Conservation (phyloP, 2,797 vertebrate species). For the Rhyacichthys aspro region DNA sequence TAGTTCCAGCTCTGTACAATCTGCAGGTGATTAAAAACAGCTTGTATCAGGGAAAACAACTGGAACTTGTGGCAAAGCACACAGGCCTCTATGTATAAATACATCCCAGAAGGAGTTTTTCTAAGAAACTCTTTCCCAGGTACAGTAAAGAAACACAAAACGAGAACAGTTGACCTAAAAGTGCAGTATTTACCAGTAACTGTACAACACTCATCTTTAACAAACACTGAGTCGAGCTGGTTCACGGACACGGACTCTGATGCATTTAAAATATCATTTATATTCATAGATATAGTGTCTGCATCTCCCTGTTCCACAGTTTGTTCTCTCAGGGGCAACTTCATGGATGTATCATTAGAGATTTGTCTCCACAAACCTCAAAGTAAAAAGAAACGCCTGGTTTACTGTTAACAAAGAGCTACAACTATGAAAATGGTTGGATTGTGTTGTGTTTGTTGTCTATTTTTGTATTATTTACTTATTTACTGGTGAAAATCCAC, state of each 20-base stretch:
- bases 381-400: too few species aligned
- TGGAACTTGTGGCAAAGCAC: conserved; percentile 8
- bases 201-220: background rate
- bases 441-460: too few species aligned
- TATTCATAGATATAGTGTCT: too few species aligned
- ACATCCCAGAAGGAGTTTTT: conserved; percentile 12
- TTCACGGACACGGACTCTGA: background rate
- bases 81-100: conserved; percentile 15
- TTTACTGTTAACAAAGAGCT: too few species aligned
- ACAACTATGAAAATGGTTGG: too few species aligned
- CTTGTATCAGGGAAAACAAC: conserved; percentile 24
- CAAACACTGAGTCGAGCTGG: background rate
- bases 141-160: background rate
- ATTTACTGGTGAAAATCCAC: too few species aligned
- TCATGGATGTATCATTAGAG: too few species aligned
- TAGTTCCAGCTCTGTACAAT: conserved; percentile 42
- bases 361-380: too few species aligned
- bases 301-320: too few species aligned
- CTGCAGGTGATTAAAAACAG: conserved; percentile 56
- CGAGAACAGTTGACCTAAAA: conserved; percentile 1
- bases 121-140: background rate
- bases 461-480: too few species aligned
- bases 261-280: too few species aligned
- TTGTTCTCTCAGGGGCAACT: too few species aligned
- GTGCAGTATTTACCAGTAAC: background rate